phyloP scores from a whole-genome alignment of 2,113 vertebrate genomes.

The Laticauda colubrina region DNA sequence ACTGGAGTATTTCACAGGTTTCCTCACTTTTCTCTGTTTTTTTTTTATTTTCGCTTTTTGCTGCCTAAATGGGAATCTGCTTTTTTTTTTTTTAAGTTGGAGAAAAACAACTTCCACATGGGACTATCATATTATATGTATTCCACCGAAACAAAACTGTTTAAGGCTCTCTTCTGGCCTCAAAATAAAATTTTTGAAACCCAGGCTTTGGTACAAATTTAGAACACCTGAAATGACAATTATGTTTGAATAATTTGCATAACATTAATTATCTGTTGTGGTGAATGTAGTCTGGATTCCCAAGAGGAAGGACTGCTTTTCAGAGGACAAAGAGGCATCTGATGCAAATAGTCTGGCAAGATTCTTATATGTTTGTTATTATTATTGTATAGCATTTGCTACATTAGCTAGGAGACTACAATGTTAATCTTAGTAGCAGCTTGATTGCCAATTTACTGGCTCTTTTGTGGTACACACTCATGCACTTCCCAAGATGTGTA shows the following conservation, averaged over 20 bases:
- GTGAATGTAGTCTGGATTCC: too few relatives aligned
- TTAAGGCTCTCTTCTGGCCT: background rate
- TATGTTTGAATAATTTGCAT: background rate
- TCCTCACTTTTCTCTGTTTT: background rate
- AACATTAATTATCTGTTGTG: background rate
- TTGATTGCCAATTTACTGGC: too few relatives aligned
- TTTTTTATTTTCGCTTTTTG: background rate
- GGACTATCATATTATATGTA: background rate
- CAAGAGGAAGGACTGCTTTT: too few relatives aligned
- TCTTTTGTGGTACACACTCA: too few relatives aligned
- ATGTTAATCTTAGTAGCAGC: too few relatives aligned
- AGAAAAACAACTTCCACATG: background rate
- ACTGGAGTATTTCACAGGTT: background rate
- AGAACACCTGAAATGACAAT: background rate
- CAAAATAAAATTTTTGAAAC: background rate
- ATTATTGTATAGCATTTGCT: too few relatives aligned
- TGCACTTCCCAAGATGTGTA: too few relatives aligned
- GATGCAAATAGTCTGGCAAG: too few relatives aligned
- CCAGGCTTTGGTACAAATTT: background rate
- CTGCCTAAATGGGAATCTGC: background rate
- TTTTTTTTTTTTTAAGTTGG: background rate
- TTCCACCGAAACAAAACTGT: background rate
- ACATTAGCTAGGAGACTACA: too few relatives aligned
- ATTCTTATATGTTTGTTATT: too few relatives aligned
- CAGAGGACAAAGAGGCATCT: too few relatives aligned